These are phyloP conservation scores for Caenorhabditis zanzibari DNA, from an alignment of 2,888 invertebrate species.

Conservation along the genomic window DNA sequence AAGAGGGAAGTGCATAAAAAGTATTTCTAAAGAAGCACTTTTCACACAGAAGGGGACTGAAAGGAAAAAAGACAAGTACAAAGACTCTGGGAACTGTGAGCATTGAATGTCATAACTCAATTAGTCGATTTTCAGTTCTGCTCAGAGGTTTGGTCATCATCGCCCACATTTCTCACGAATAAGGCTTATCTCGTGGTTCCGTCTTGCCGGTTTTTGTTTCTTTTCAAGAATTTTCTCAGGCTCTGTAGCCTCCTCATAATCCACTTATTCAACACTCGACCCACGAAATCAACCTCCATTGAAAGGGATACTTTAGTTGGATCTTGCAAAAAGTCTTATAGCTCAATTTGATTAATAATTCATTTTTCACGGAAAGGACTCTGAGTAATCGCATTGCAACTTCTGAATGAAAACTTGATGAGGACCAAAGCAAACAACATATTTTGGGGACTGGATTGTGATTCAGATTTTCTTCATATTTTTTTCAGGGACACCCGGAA, in stretches of 20 bases:
- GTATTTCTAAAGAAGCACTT: neutral
- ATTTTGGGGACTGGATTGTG: neutral
- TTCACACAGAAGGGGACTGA: conserved; percentile 1
- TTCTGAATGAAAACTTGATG: neutral
- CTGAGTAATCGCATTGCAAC: conserved; percentile 11
- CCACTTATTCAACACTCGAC: neutral
- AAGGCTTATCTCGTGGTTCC: neutral
- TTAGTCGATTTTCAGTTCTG: neutral
- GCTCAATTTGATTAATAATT: conserved; percentile 49
- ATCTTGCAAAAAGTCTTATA: conserved; percentile 12
- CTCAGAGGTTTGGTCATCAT: neutral
- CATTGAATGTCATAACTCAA: conserved; percentile 9
- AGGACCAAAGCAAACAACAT: neutral
- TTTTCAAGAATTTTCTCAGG: neutral
- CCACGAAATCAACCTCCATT: conserved; percentile 1
- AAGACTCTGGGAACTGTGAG: conserved; percentile 1
- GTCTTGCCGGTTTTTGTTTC: neutral
- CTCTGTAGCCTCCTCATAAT: neutral
- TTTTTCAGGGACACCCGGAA: neutral
- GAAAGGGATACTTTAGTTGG: conserved; percentile 4
- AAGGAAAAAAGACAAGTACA: neutral
- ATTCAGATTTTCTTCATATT: neutral
- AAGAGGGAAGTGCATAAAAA: conserved; percentile 39
- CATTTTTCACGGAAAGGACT: conserved; percentile 22
- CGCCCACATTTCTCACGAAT: conserved; percentile 12